phyloP scores from a whole-genome alignment of 2,113 vertebrate species.

The Stegastes partitus region DNA sequence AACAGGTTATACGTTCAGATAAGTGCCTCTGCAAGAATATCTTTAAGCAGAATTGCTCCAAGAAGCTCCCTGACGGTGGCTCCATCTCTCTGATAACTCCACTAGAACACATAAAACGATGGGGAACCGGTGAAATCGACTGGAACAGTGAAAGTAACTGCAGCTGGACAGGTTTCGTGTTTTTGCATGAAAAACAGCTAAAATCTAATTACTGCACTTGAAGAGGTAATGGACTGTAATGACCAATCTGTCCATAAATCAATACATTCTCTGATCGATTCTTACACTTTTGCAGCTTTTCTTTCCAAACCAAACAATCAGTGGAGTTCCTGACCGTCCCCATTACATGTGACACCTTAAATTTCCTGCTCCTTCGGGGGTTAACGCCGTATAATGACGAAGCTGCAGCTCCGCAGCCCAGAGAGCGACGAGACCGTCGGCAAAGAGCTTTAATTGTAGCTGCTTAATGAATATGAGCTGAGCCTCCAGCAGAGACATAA shows the following conservation, averaged over 20 bases:
- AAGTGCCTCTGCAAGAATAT: too few species aligned
- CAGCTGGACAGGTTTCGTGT: background rate
- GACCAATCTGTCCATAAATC: background rate
- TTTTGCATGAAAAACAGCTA: background rate
- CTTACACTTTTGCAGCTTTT: conserved; percentile 1
- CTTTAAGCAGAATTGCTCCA: too few species aligned
- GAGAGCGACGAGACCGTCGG: background rate
- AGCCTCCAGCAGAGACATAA: conserved; percentile 6
- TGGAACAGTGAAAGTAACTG: background rate
- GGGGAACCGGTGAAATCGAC: background rate
- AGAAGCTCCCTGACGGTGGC: too few species aligned
- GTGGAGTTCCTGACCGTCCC: conserved; percentile 3
- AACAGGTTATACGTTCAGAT: too few species aligned
- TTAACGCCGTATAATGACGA: conserved; percentile 32
- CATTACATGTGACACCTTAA: conserved; percentile 22
- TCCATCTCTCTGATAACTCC: too few species aligned
- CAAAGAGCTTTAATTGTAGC: conserved; percentile 35
- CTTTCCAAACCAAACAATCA: conserved; percentile 18
- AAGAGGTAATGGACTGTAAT: background rate
- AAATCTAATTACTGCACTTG: conserved; percentile 10
- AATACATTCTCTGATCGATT: conserved; percentile 15
- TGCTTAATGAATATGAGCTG: conserved; percentile 25
- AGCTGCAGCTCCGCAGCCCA: background rate
- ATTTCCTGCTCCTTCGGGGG: conserved; percentile 1
- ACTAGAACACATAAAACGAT: background rate